Evolutionary conservation across 2,113 vertebrate species (phyloP).

Genomic region (Mormyrus lacerda): DNA sequence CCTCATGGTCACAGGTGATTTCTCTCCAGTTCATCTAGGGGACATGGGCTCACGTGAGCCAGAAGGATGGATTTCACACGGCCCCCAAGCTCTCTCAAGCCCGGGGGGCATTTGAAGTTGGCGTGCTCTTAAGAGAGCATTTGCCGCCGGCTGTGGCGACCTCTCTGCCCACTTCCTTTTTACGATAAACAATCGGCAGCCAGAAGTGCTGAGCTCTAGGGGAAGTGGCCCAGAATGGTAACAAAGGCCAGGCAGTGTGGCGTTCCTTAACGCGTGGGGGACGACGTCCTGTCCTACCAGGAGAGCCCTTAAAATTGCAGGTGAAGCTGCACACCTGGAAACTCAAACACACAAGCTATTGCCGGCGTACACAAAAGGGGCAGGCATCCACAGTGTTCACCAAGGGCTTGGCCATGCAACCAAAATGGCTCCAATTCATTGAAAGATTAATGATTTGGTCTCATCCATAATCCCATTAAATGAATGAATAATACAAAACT

Average conservation of each 20-base stretch:
- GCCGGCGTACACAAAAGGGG: not conserved
- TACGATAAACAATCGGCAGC: not conserved
- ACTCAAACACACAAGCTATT: not conserved
- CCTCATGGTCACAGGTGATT: not conserved
- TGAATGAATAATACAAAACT: not conserved
- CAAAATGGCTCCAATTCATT: not conserved
- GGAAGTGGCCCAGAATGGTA: not conserved
- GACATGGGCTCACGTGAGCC: not conserved
- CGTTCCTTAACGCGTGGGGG: not conserved
- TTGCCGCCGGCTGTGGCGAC: not conserved
- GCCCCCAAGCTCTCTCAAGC: not conserved
- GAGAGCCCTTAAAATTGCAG: not conserved
- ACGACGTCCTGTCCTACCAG: not conserved
- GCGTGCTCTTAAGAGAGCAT: not conserved
- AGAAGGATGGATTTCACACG: not conserved
- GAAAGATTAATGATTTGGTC: not conserved
- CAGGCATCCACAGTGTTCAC: not conserved
- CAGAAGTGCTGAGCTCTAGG: not conserved
- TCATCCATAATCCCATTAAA: not conserved
- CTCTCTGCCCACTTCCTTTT: not conserved
- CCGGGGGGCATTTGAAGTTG: not conserved
- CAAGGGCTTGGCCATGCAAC: not conserved
- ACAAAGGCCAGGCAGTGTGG: not conserved
- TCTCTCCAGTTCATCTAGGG: not conserved
- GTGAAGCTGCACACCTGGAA: not conserved